Evolutionary conservation across 1,140 invertebrate genomes (phyloP).

Genomic region (Drosophila miranda): DNA sequence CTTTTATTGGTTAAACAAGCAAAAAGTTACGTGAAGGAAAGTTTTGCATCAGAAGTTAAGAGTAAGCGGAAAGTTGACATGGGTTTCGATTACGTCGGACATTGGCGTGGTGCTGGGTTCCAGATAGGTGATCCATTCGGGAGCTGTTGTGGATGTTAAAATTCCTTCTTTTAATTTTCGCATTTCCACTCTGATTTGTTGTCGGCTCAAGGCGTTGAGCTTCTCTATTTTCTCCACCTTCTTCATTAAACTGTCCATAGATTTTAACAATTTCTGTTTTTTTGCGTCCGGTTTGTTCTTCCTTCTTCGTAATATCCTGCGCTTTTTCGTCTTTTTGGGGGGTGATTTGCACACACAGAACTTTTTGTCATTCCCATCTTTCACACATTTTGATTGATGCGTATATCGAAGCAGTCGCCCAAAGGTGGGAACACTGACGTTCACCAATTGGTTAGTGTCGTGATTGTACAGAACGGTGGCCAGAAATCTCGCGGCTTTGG

Average conservation of each 20-base stretch:
- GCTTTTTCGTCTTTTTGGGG: neutral
- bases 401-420: neutral
- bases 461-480: conserved; percentile 4
- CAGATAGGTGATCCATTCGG: neutral
- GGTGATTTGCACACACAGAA: neutral
- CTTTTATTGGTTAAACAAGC: neutral
- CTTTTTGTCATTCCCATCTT: neutral
- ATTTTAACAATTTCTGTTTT: neutral
- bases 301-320: neutral
- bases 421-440: neutral
- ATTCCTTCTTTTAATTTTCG: no score
- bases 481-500: neutral
- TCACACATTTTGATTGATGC: neutral
- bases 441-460: neutral
- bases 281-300: no score
- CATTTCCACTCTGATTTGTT: neutral
- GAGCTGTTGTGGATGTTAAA: no score
- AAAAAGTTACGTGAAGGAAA: neutral
- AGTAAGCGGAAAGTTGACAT: no score
- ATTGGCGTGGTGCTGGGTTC: no score
- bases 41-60: conserved; percentile 17
- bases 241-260: neutral
- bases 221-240: neutral
- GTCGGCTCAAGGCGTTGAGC: no score
- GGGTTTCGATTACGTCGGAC: neutral